Base-by-base conservation (phyloP, 2,113 vertebrate species). In the Malurus melanocephalus region DNA sequence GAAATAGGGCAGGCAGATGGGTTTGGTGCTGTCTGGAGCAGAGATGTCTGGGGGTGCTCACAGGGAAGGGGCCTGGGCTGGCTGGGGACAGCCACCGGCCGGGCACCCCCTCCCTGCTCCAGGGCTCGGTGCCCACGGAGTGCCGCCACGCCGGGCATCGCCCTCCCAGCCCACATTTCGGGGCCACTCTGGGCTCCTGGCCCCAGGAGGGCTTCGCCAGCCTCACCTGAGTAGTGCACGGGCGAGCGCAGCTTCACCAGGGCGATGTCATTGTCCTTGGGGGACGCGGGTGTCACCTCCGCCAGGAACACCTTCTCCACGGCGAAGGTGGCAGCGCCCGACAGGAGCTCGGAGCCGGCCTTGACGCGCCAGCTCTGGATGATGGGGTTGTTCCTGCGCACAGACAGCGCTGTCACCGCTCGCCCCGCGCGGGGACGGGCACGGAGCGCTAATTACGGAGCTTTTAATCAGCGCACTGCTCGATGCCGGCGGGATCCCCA, bases 1-100 rank as follows among this genome's bases (percentile, higher is more conserved):
- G 11, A 96, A 96, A 35, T 98, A 98, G 57, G 99, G 98, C 62
- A 99, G 95, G 92, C 99, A 99, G 87, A 98, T 98, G 6, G 99
- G 98, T 43, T 61, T 98, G 48, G 93, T 90, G 7, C 45, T 85
- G 13, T 24, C 99, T 99, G 94, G 7, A 68, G 32, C 30, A 79
- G 27, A 46, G 87, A 28, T 45, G 35, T 2, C 72, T 51, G 94
- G 83, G 84, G n/a, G 20, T 3, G 30, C 24, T 14, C 9, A 1
- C 1, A 4, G 78, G 69, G 43, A 53, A 65, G 32, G 69, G 20
- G 28, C 14, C 13, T 7, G 1, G 38, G 1, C 14, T 1, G 48
- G 51, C 59, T 1, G 12, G 83, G 57, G 62, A 51, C 49, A 26
- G 7, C 9, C 22, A 20, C 43, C 28, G 6, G 19, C 42, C 1